These are phyloP conservation scores for Anarrhichthys ocellatus DNA, from an alignment of 2,113 vertebrate species.

Conservation along the genomic window DNA sequence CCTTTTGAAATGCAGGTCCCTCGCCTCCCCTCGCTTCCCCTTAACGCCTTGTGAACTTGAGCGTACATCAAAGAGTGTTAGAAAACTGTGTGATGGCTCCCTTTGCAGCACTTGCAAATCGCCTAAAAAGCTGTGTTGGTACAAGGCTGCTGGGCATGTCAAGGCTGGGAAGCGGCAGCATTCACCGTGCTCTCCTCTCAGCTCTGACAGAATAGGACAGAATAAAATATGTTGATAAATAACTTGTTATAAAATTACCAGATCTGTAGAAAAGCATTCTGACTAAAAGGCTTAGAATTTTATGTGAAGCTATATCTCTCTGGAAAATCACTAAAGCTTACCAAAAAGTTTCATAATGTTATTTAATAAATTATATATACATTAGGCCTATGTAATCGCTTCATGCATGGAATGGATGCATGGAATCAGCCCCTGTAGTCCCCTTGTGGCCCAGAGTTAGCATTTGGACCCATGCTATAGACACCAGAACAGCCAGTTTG, in stretches of 20 bases:
- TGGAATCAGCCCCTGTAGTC: background rate
- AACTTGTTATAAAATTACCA: background rate
- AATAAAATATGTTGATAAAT: conserved; percentile 28
- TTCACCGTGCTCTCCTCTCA: background rate
- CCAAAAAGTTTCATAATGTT: background rate
- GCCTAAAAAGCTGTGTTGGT: conserved; percentile 55
- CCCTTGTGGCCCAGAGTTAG: conserved; percentile 1
- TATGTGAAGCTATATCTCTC: background rate
- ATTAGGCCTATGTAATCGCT: background rate
- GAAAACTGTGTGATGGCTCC: conserved; percentile 62
- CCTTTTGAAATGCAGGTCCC: conserved; percentile 37
- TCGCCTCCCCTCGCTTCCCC: conserved; percentile 6
- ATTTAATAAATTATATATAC: conserved; percentile 12
- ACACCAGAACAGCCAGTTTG: conserved; percentile 8
- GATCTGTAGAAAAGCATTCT: conserved; percentile 1
- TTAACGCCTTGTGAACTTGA: conserved; percentile 67
- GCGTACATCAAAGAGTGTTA: conserved; percentile 66
- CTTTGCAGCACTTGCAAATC: conserved; percentile 57
- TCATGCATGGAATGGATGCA: background rate
- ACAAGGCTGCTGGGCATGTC: conserved; percentile 40
- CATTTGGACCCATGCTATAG: background rate
- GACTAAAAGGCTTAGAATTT: background rate
- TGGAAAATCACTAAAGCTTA: conserved; percentile 4
- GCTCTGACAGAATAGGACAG: conserved; percentile 13
- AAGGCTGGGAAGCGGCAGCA: conserved; percentile 36